phyloP scores from a whole-genome alignment of 2,797 vertebrate genomes.

The Pterois miles region DNA sequence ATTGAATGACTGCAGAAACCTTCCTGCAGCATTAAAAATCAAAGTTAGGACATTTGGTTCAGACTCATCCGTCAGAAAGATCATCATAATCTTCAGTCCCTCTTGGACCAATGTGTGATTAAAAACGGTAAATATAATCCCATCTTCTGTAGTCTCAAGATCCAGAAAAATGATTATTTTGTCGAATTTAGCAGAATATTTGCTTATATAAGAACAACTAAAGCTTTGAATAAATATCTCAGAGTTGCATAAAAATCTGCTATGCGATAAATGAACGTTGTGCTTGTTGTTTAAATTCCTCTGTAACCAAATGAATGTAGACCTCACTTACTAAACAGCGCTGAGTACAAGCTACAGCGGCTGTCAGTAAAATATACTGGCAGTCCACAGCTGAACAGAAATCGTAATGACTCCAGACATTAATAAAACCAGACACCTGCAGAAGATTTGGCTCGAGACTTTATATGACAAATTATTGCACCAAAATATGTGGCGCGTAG shows the following conservation, averaged over 20 bases:
- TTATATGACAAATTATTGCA: slow-evolving; percentile 13
- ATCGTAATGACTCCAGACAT: slow-evolving; percentile 38
- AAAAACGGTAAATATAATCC: not conserved
- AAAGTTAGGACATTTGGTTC: not conserved
- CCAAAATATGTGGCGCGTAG: not conserved
- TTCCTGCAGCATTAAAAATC: not conserved
- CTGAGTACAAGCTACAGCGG: not conserved
- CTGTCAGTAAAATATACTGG: not conserved
- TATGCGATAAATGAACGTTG: no score
- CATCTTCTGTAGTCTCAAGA: not conserved
- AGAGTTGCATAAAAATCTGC: not conserved
- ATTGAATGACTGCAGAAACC: not conserved
- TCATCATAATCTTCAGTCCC: not conserved
- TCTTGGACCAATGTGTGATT: not conserved
- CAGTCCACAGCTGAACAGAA: slow-evolving; percentile 23
- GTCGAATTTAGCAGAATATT: no score
- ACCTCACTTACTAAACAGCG: not conserved
- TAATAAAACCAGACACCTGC: slow-evolving; percentile 37
- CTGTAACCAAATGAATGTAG: not conserved
- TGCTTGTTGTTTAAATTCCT: not conserved
- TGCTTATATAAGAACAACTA: not conserved
- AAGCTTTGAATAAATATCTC: no score
- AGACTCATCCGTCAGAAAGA: not conserved
- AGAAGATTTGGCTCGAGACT: slow-evolving; percentile 21
- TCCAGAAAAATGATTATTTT: rapidly evolving